Conservation (phyloP, 2,113 vertebrate genomes). For the Monarcha castaneiventris region DNA sequence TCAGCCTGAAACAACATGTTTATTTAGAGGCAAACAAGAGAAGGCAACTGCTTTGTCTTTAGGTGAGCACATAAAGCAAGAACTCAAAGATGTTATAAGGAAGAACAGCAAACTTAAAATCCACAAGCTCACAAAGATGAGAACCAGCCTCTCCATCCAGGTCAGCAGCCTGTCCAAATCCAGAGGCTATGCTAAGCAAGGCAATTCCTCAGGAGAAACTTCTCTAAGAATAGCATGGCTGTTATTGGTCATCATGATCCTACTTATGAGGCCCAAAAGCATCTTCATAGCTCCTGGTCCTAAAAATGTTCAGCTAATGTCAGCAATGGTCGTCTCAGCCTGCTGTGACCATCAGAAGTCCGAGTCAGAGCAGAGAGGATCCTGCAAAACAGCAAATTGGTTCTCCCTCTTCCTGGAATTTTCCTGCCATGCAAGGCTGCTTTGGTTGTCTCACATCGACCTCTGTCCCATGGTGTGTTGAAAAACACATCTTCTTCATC, state of each 20-base stretch:
- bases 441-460: background rate
- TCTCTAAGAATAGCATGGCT: background rate
- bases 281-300: background rate
- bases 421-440: background rate
- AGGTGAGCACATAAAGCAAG: background rate
- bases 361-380: background rate
- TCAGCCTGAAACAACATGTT: background rate
- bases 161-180: background rate
- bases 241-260: background rate
- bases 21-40: background rate
- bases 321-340: background rate
- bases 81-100: background rate
- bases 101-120: background rate
- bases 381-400: background rate
- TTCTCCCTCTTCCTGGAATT: background rate
- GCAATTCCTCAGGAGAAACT: background rate
- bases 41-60: background rate
- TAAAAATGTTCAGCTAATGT: background rate
- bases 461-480: background rate
- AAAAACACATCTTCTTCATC: background rate
- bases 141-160: background rate
- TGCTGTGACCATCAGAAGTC: background rate
- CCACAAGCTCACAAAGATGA: background rate
- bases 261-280: background rate
- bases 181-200: background rate